These are phyloP conservation scores for Elgaria multicarinata DNA, from an alignment of 2,113 vertebrate species.

Conservation along the genomic window DNA sequence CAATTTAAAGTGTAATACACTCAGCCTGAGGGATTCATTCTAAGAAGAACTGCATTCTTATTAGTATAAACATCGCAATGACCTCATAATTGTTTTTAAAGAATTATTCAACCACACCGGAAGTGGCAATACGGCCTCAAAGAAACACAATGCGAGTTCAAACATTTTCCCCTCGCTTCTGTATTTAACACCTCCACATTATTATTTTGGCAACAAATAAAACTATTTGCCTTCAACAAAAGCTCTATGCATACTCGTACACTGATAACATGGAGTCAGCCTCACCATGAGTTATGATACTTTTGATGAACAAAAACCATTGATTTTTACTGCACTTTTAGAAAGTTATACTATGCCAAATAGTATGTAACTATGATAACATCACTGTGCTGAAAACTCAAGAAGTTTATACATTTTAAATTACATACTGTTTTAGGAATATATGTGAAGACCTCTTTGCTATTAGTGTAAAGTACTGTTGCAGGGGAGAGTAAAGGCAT, in stretches of 20 bases:
- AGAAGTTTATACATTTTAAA: neutral
- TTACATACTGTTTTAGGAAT: neutral
- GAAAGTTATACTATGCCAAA: neutral
- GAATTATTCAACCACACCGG: neutral
- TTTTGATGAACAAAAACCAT: neutral
- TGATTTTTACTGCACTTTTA: neutral
- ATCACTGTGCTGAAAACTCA: neutral
- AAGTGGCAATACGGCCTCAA: neutral
- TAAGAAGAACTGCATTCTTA: neutral
- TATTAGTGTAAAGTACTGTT: neutral
- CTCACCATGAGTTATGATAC: neutral
- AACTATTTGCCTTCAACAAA: constrained; percentile 19
- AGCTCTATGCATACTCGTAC: neutral
- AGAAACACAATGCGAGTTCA: neutral
- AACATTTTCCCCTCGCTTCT: neutral
- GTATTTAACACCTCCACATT: neutral
- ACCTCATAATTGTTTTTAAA: neutral
- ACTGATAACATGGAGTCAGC: neutral
- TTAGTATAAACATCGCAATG: neutral
- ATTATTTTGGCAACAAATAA: neutral
- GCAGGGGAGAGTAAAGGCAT: neutral
- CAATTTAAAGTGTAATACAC: neutral
- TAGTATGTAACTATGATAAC: neutral
- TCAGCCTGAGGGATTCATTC: neutral
- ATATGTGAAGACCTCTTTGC: neutral